These are phyloP conservation scores for Pachymerium ferrugineum DNA, from an alignment of 2,888 invertebrate species.

Conservation along the genomic window DNA sequence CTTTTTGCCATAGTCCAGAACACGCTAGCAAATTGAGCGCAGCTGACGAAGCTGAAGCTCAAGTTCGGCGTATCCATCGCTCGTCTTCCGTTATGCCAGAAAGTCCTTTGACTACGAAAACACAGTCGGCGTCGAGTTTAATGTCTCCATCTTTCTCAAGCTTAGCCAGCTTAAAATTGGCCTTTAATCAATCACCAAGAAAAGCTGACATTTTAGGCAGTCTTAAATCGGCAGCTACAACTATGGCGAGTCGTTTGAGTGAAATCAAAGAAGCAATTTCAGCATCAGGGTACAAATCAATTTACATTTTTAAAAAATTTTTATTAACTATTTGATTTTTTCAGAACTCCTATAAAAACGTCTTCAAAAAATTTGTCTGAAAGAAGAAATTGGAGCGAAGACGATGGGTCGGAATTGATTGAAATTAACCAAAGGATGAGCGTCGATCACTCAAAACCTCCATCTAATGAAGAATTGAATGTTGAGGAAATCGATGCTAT, in stretches of 20 bases:
- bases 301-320: too few relatives aligned
- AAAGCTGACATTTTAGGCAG: slow-evolving; percentile 82
- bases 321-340: too few relatives aligned
- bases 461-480: not conserved
- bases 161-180: slow-evolving; percentile 42
- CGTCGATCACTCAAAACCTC: too few relatives aligned
- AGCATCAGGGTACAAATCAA: slow-evolving; percentile 29
- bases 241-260: slow-evolving; percentile 80
- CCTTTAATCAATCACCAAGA: slow-evolving; percentile 74
- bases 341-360: too few relatives aligned
- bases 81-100: slow-evolving; percentile 11
- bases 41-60: not conserved
- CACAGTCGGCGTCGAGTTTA: not conserved
- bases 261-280: slow-evolving; percentile 81
- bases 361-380: too few relatives aligned
- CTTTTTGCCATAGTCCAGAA: slow-evolving; percentile 38
- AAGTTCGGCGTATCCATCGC: not conserved
- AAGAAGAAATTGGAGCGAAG: too few relatives aligned
- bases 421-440: not conserved
- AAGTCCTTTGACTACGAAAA: not conserved
- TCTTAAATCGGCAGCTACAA: slow-evolving; percentile 70
- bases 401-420: not conserved
- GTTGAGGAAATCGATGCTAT: not conserved
- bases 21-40: not conserved
- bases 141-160: slow-evolving; percentile 3